These are phyloP conservation scores for Neopelma chrysocephalum DNA, from an alignment of 2,797 vertebrate genomes.

Conservation along the genomic window DNA sequence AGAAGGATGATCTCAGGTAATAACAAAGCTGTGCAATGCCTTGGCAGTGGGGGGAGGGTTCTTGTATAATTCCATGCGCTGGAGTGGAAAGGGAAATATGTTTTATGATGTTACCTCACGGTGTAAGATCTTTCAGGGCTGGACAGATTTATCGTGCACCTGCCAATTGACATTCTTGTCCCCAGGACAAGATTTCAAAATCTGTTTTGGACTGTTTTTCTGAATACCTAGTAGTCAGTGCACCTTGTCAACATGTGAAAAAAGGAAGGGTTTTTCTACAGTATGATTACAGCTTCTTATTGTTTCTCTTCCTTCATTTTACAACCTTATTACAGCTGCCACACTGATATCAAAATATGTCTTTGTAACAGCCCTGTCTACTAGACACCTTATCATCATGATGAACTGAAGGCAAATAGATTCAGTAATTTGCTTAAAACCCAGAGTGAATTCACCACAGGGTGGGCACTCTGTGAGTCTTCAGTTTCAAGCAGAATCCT, in stretches of 20 bases:
- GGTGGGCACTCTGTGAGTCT: not conserved
- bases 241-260: not conserved
- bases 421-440: not conserved
- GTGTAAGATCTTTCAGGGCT: rapidly evolving
- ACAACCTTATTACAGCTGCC: not conserved
- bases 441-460: not conserved
- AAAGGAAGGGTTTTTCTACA: not conserved
- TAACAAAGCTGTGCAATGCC: not conserved
- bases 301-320: not conserved
- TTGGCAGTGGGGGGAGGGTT: not conserved
- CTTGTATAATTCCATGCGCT: not conserved
- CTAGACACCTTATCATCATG: not conserved
- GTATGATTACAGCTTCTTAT: not conserved
- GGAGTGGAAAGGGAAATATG: not conserved
- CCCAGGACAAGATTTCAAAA: not conserved
- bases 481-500: not conserved
- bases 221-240: not conserved
- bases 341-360: not conserved
- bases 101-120: not conserved
- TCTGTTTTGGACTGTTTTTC: not conserved
- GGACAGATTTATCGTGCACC: not conserved
- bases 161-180: not conserved
- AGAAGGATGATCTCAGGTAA: not conserved
- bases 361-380: not conserved
- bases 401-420: not conserved